Evolutionary conservation across 2,797 vertebrate genomes (phyloP), one percentile per base, ranked within the genome.

Genomic region (Peromyscus melanophrys): DNA sequence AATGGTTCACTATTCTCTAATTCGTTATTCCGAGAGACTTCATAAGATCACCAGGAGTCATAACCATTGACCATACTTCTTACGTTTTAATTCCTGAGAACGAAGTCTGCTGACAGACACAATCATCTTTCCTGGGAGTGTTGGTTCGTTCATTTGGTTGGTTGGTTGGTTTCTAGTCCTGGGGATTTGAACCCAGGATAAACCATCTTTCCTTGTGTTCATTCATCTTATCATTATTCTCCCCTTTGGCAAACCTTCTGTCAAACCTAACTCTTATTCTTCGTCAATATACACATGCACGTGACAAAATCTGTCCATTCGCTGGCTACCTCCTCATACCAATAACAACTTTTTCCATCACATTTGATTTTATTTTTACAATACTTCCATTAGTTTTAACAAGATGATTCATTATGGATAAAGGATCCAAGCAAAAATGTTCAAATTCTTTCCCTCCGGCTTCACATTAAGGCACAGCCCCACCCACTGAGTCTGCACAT

Each of bases 361-460:
- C 8, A 19, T 87, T 87, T 89, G 40, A 86, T 94, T 84, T 67
- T 67, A 49, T 95, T 89, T 95, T 49, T 90, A 85, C 13, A 81
- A 87, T 6, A 37, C 10, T n/a, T 67, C 43, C 29, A 25, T 90
- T 94, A 88, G 88, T 90, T 93, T 82, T 49, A 77, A 57, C 57
- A n/a, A 27, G 59, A 89, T 2, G 75, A 40, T 93, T 90, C 69
- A 78, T 37, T 31, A 81, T 14, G 34, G 59, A 78, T 37, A 59
- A 89, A 87, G 49, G 76, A 88, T 73, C 81, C 37, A 78, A 25
- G 55, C 55, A 77, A 81, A 93, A 83, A 16, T 43, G 52, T 92
- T 84, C 81, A 14, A 84, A 88, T 83, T 65, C 69, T 77, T 93
- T 90, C 76, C 87, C 90, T 43, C 0, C 21, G 43, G 55, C 17